These are phyloP conservation scores for Amphipoea lucens DNA, from an alignment of 2,888 invertebrate species.

Conservation along the genomic window DNA sequence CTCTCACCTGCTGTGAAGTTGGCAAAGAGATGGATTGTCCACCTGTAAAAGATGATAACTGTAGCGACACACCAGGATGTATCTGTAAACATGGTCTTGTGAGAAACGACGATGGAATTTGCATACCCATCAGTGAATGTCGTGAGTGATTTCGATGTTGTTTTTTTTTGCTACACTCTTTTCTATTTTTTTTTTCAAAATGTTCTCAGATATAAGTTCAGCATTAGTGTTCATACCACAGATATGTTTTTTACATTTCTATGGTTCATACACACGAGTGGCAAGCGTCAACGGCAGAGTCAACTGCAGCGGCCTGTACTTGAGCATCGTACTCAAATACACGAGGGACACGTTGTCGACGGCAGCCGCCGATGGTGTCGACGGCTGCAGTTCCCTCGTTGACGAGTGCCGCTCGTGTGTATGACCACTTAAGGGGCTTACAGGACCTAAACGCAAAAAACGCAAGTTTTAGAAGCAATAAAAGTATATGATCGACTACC, in stretches of 20 bases:
- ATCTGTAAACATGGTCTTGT: conserved; percentile 59
- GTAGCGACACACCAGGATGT: conserved; percentile 55
- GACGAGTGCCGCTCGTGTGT: no score
- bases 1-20: conserved; percentile 62
- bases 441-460: no score
- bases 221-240: not conserved
- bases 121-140: conserved; percentile 61
- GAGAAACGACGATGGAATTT: conserved; percentile 52
- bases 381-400: no score
- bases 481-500: no score
- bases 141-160: conserved; percentile 49
- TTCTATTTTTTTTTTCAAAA: not conserved
- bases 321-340: no score
- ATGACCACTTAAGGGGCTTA: no score
- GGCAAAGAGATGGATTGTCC: conserved; percentile 53
- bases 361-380: no score
- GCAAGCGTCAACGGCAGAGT: not conserved
- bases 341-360: no score
- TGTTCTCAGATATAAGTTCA: not conserved
- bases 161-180: not conserved
- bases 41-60: conserved; percentile 28
- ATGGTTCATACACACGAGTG: not conserved
- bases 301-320: no score
- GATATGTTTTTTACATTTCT: no score
- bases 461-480: no score